Conservation (phyloP, 2,113 vertebrate genomes). For the Sinocyclocheilus anshuiensis region DNA sequence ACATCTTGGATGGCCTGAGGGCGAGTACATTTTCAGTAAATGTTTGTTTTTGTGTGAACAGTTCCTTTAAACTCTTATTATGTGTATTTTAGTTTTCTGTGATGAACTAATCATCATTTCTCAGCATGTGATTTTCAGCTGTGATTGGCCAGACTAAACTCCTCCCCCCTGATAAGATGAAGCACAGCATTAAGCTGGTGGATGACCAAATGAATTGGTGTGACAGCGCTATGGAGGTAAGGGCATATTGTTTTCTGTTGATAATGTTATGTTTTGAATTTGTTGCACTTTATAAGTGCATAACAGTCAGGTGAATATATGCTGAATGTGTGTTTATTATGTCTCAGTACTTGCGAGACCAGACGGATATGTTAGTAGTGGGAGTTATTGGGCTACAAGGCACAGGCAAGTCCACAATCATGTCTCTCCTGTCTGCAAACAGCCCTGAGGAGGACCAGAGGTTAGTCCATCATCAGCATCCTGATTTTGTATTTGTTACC, state of each 20-base stretch:
- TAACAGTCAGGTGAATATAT: not conserved
- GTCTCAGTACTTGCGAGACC: conserved; percentile 85
- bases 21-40: not conserved
- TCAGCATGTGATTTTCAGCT: conserved; percentile 67
- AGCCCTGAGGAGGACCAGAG: conserved; percentile 89
- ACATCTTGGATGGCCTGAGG: too few relatives aligned
- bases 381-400: conserved; percentile 89
- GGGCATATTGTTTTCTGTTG: not conserved
- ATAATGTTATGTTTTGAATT: not conserved
- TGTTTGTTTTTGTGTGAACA: not conserved
- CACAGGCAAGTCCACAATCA: conserved; percentile 88
- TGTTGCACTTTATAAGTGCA: not conserved
- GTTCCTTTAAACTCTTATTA: not conserved
- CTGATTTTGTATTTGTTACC: not conserved
- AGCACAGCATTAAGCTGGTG: conserved; percentile 90
- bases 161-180: conserved; percentile 89
- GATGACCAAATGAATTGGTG: conserved; percentile 97
- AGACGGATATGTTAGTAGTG: conserved; percentile 92
- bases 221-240: conserved; percentile 91
- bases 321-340: conserved; percentile 19
- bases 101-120: not conserved
- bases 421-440: conserved; percentile 90
- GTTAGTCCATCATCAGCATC: conserved; percentile 61
- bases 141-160: conserved; percentile 89
- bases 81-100: not conserved